A percentile compares a stretch with the other conserved stretches of the same genome.
Evolutionary conservation across 2,888 invertebrate genomes (phyloP).

Genomic region (Bugulina stolonifera): DNA sequence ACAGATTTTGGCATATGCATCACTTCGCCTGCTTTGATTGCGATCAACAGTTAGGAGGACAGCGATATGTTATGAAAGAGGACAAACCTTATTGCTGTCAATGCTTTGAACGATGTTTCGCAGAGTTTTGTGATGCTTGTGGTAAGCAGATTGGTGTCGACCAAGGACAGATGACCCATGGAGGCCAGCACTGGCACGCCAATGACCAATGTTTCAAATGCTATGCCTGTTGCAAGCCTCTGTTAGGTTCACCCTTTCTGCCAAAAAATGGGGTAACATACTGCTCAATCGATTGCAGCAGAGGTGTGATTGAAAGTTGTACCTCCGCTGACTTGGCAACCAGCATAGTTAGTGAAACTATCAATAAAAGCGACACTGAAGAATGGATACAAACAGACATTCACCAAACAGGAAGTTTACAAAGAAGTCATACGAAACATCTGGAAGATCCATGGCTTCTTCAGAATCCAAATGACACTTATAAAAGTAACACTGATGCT

Average conservation of each 20-base stretch:
- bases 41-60: constrained; percentile 86
- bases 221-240: constrained; percentile 72
- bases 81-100: constrained; percentile 86
- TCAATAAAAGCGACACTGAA: not conserved
- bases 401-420: not conserved
- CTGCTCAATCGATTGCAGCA: constrained; percentile 86
- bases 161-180: constrained; percentile 95
- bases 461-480: not conserved
- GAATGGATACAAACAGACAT: not conserved
- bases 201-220: constrained; percentile 91
- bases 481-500: constrained; percentile 14
- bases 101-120: constrained; percentile 92
- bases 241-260: constrained; percentile 80
- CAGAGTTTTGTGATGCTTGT: constrained; percentile 93
- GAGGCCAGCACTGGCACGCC: constrained; percentile 96
- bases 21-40: constrained; percentile 97
- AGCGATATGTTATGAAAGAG: constrained; percentile 94
- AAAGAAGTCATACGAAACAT: not conserved
- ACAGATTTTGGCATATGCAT: constrained; percentile 97
- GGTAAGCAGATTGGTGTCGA: constrained; percentile 93
- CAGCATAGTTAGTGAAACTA: not conserved
- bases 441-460: not conserved
- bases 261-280: constrained; percentile 87
- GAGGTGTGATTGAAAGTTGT: constrained; percentile 32
- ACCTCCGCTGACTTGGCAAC: too few species aligned